A percentile compares a stretch with the other conserved stretches of the same genome.
Conservation (phyloP, 92 coral and sea anemone species). For the Actinostola sp. region DNA sequence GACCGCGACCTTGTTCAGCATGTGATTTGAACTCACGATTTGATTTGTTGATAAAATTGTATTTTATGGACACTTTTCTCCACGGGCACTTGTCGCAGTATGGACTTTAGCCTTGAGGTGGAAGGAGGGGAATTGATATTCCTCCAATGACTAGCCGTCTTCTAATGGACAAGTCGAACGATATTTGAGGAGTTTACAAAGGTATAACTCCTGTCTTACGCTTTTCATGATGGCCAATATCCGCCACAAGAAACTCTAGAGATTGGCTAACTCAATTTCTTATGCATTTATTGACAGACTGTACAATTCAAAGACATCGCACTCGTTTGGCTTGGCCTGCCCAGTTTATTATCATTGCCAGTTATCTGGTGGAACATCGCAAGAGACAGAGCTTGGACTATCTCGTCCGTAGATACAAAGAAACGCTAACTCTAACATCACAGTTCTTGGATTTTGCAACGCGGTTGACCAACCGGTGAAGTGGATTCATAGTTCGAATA, state of each 20-base stretch:
- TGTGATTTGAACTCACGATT: neutral
- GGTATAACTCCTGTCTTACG: neutral
- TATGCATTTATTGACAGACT: constrained; percentile 1
- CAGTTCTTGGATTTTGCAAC: neutral
- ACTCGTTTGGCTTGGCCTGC: neutral
- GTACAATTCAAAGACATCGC: neutral
- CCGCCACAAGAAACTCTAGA: constrained; percentile 3
- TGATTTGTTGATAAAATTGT: constrained; percentile 1
- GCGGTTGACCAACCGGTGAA: no score
- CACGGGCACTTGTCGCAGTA: neutral
- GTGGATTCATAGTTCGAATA: no score
- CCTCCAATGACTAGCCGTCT: neutral
- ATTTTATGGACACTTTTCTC: neutral
- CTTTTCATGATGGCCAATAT: constrained; percentile 24
- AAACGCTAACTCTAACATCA: neutral
- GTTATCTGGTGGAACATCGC: neutral
- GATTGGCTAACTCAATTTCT: constrained; percentile 10
- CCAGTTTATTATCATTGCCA: constrained; percentile 7
- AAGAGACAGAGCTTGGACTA: neutral
- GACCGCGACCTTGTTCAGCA: neutral
- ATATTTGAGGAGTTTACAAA: neutral
- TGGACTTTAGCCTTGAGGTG: neutral
- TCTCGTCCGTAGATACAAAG: neutral
- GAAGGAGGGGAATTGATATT: neutral
- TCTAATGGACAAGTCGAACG: neutral